These are phyloP conservation scores for Cremastinae sp. DNA, from an alignment of 2,888 invertebrate species.

Conservation along the genomic window DNA sequence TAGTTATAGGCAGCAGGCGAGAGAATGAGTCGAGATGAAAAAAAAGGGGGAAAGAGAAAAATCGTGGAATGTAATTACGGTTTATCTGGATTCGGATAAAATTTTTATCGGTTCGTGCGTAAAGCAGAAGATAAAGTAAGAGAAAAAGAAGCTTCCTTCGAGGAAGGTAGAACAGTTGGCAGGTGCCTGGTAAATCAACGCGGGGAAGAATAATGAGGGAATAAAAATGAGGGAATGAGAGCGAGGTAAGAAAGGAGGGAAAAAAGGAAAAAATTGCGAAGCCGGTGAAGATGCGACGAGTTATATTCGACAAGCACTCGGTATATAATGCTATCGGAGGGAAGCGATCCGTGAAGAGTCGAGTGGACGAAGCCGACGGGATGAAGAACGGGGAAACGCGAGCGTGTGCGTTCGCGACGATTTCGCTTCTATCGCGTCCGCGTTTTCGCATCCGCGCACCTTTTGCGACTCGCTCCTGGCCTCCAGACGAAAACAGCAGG, in stretches of 20 bases:
- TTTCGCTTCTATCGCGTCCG: conserved; percentile 21
- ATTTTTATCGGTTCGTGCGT: conserved; percentile 40
- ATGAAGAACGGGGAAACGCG: conserved; percentile 67
- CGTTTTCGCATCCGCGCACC: conserved; percentile 25
- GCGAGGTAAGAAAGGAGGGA: conserved; percentile 6
- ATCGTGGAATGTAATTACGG: conserved; percentile 46
- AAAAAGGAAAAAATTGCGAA: conserved; percentile 14
- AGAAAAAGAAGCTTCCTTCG: neutral
- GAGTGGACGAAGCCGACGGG: conserved; percentile 62
- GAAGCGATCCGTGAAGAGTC: conserved; percentile 67
- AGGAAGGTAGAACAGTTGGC: conserved; percentile 38
- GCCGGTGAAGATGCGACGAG: conserved; percentile 41
- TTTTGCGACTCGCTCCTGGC: conserved; percentile 47
- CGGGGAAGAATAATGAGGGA: conserved; percentile 52
- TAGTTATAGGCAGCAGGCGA: conserved; percentile 3
- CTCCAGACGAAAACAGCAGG: conserved; percentile 27
- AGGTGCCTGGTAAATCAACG: conserved; percentile 59
- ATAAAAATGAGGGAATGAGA: conserved; percentile 43
- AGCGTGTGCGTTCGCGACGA: conserved; percentile 59
- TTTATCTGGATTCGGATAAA: conserved; percentile 53
- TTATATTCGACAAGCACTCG: conserved; percentile 37
- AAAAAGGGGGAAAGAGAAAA: conserved; percentile 20
- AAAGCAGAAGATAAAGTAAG: too few species aligned
- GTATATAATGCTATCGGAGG: conserved; percentile 72
- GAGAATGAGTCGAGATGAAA: neutral